Percentiles rank a stretch among this genome's conserved stretches.
phyloP scores from a whole-genome alignment of 2,113 vertebrate genomes.

The Myanophis thanlyinensis region DNA sequence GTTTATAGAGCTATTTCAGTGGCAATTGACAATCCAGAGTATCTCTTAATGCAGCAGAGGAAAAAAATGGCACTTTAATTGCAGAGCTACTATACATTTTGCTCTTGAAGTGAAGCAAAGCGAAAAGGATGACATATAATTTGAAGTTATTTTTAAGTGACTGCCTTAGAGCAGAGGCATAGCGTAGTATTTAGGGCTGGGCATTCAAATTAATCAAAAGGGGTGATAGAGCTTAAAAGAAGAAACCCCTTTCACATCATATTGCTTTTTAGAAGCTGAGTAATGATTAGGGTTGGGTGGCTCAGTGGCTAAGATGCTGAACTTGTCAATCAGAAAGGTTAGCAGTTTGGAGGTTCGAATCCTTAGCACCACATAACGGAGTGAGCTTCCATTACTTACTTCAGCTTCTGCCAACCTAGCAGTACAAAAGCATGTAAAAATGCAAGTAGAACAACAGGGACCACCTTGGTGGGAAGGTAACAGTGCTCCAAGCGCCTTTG shows the following conservation, averaged over 20 bases:
- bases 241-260: not conserved
- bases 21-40: constrained; percentile 65
- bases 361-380: too few relatives aligned
- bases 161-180: constrained; percentile 39
- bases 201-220: constrained; percentile 1
- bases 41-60: constrained; percentile 61
- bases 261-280: constrained; percentile 9
- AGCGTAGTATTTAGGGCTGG: constrained; percentile 5
- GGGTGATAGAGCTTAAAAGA: not conserved
- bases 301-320: too few relatives aligned
- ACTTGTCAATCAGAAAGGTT: too few relatives aligned
- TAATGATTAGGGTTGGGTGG: too few relatives aligned
- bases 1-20: constrained; percentile 73
- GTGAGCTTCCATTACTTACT: too few relatives aligned
- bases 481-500: too few relatives aligned
- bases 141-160: constrained; percentile 62
- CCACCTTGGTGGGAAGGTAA: too few relatives aligned
- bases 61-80: constrained; percentile 66
- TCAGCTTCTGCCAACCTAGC: too few relatives aligned
- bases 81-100: constrained; percentile 58
- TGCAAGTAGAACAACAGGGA: too few relatives aligned
- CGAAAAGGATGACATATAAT: constrained; percentile 60
- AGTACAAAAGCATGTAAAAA: too few relatives aligned
- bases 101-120: constrained; percentile 53
- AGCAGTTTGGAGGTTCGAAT: too few relatives aligned